A percentile compares a stretch with the other conserved stretches of the same genome.
These are phyloP conservation scores for Phataginus tricuspis DNA, from an alignment of 2,797 vertebrate species.

Conservation along the genomic window DNA sequence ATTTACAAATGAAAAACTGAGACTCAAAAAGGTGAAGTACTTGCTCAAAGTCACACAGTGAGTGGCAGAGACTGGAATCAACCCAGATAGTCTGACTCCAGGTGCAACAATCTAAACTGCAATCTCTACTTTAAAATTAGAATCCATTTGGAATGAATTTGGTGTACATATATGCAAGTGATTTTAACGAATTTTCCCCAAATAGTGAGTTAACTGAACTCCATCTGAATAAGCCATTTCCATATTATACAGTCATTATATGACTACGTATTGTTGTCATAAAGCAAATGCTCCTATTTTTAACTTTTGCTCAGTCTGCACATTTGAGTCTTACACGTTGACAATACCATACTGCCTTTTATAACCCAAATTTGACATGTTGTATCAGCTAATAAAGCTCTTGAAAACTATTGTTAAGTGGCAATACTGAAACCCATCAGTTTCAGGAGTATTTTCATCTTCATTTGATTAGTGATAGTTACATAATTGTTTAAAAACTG, in stretches of 20 bases:
- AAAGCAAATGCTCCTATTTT: slow-evolving; percentile 27
- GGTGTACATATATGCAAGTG: neutral
- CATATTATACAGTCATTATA: neutral
- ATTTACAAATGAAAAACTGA: slow-evolving; percentile 3
- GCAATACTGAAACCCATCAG: neutral
- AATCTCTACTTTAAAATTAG: neutral
- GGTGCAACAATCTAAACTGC: neutral
- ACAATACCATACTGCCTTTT: neutral
- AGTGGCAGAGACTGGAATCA: neutral
- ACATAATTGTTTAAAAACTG: neutral
- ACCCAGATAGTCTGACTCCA: neutral
- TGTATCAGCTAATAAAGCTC: neutral
- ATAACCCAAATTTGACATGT: neutral
- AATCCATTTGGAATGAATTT: slow-evolving; percentile 8
- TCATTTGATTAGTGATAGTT: neutral
- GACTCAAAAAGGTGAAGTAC: neutral
- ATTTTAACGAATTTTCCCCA: neutral
- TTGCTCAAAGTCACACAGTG: neutral
- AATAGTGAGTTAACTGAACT: neutral
- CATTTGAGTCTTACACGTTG: neutral
- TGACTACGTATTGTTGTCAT: neutral
- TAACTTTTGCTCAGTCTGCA: slow-evolving; percentile 23
- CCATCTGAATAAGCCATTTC: slow-evolving; percentile 19
- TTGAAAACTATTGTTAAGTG: slow-evolving; percentile 4
- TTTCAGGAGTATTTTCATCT: neutral